Conservation (phyloP, 2,113 vertebrate species). For the Archocentrus centrarchus region DNA sequence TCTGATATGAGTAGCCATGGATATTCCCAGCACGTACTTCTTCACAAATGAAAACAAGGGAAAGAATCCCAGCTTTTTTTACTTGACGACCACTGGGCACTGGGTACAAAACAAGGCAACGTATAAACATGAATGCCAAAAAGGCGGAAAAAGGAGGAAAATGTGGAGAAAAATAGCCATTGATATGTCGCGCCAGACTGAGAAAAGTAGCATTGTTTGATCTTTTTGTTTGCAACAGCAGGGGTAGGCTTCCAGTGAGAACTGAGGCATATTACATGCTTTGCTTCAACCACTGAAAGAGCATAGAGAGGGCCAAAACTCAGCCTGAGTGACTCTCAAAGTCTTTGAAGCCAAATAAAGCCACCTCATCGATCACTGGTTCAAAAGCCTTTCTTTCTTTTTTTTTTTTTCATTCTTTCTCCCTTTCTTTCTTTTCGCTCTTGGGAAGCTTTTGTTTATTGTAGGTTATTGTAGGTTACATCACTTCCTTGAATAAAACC, state of each 20-base stretch:
- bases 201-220: conserved; percentile 89
- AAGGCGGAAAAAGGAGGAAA: conserved; percentile 64
- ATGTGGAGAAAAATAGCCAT: conserved; percentile 82
- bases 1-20: conserved; percentile 87
- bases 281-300: conserved; percentile 68
- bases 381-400: conserved; percentile 72
- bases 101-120: conserved; percentile 71
- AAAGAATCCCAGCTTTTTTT: conserved; percentile 64
- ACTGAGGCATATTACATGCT: conserved; percentile 83
- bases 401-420: conserved; percentile 35
- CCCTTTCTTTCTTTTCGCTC: conserved; percentile 63
- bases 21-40: conserved; percentile 81
- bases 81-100: conserved; percentile 73
- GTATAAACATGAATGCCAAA: conserved; percentile 84
- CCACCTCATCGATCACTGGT: conserved; percentile 86
- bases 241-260: conserved; percentile 83
- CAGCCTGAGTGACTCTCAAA: conserved; percentile 59
- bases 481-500: conserved; percentile 44
- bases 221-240: conserved; percentile 80
- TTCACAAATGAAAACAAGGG: conserved; percentile 65
- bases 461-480: conserved; percentile 57
- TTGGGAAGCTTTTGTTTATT: conserved; percentile 68
- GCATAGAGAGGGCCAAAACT: conserved; percentile 63
- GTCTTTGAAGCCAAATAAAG: conserved; percentile 85
- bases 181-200: conserved; percentile 71